Evolutionary conservation across 2,113 vertebrate genomes (phyloP), one percentile per base, ranked within the genome.

Genomic region (Lagopus muta): DNA sequence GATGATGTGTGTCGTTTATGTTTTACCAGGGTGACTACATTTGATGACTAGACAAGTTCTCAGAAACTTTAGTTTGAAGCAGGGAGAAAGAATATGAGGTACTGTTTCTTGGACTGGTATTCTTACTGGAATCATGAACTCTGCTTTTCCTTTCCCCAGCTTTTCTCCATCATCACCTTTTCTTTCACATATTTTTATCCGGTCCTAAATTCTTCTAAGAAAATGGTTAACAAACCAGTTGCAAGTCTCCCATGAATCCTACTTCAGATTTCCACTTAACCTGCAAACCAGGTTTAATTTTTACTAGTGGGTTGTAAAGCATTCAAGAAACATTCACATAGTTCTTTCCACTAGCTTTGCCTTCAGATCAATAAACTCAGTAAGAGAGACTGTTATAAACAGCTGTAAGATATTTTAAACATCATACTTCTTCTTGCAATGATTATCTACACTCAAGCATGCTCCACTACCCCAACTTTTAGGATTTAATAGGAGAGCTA

Each of bases 361-460:
- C 32, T 69, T 91, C 30, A 86, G 55, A 85, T 95, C 75, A 89
- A 91, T 91, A 88, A 88, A 66, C 6, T 58, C 38, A 76, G 62
- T 69, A 67, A 73, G 18, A 87, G 30, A 91, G 13, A 11, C 8
- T 76, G 34, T 65, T 76, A 79, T 21, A 75, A 87, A 87, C 25
- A 92, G 45, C 42, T 64, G 60, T 24, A 71, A 83, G 32, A 10
- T 74, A 67, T 92, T 94, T 88, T 73, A 82, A 92, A 61, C 10
- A 48, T 10, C 16, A 66, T 7, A 34, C 25, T n/a, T 80, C 60
- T 89, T 74, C 70, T 78, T 78, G 57, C 43, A 81, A n/a, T 0
- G 2, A 61, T 86, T 73, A 57, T n/a, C 70, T 84, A 12, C 61
- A 64, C 30, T 78, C 60, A 50, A 64, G 20, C 12, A 38, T 73